phyloP scores from a whole-genome alignment of 1,140 invertebrate species.

The Batillaria attramentaria region DNA sequence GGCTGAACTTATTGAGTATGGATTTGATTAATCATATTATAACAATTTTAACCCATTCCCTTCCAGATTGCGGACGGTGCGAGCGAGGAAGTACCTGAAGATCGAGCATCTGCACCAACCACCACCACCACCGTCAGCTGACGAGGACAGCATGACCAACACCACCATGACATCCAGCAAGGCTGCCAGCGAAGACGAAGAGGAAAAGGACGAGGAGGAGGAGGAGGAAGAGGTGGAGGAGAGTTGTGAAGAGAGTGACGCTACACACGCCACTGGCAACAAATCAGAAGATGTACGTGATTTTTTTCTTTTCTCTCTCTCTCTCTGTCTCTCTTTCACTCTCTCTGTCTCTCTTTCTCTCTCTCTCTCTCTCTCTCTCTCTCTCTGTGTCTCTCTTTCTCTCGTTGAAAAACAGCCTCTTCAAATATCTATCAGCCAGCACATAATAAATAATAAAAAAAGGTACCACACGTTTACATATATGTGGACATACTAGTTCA shows the following conservation, averaged over 20 bases:
- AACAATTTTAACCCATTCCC: too few species aligned
- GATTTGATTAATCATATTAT: too few species aligned
- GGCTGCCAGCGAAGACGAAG: constrained; percentile 54
- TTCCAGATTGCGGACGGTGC: constrained; percentile 45
- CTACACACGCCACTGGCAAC: constrained; percentile 76
- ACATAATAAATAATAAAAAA: too few species aligned
- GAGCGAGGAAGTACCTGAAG: constrained; percentile 82
- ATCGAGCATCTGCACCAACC: constrained; percentile 74
- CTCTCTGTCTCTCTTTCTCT: too few species aligned
- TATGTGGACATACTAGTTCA: too few species aligned
- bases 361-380: too few species aligned
- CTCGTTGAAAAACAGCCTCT: too few species aligned
- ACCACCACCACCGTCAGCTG: constrained; percentile 51
- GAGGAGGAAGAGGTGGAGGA: constrained; percentile 75
- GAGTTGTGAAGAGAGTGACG: constrained; percentile 81
- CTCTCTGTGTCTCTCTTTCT: too few species aligned
- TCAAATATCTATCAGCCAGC: too few species aligned
- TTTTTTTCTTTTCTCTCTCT: not conserved
- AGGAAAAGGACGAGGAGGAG: constrained; percentile 72
- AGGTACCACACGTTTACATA: too few species aligned
- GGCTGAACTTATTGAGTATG: too few species aligned
- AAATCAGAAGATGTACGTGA: constrained; percentile 52
- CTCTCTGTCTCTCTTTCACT: too few species aligned
- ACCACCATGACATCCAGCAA: constrained; percentile 50
- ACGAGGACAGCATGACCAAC: constrained; percentile 54